A percentile compares a stretch with the other conserved stretches of the same genome.
Conservation (phyloP, 2,797 vertebrate species). For the Sylvia borin region DNA sequence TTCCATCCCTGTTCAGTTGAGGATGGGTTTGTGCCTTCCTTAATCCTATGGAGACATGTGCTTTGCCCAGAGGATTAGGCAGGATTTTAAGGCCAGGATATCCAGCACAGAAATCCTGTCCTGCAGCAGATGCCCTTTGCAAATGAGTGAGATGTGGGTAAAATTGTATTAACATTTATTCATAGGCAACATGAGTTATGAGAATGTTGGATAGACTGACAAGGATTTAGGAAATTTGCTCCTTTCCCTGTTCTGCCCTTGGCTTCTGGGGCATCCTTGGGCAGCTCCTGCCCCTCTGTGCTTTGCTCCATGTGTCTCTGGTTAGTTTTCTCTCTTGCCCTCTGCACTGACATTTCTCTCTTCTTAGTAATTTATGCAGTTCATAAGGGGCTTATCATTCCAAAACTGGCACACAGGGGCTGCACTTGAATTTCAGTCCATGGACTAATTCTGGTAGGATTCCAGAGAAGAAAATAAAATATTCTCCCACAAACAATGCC, state of each 20-base stretch:
- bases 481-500: neutral
- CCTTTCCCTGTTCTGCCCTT: neutral
- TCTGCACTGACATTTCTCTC: neutral
- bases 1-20: neutral
- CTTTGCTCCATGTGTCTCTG: neutral
- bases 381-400: neutral
- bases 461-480: neutral
- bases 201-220: neutral
- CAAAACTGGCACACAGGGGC: neutral
- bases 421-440: neutral
- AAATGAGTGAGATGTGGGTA: neutral
- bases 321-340: neutral
- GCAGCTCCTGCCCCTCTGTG: neutral
- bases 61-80: neutral
- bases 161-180: neutral
- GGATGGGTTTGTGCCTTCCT: neutral
- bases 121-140: neutral
- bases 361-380: neutral
- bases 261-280: neutral
- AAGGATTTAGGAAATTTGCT: neutral
- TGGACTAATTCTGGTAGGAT: neutral
- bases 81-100: neutral
- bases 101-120: neutral
- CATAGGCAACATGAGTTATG: neutral
- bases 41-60: accelerated